Base-by-base conservation (phyloP, 2,113 vertebrate genomes). In the Rhinogobius similis region DNA sequence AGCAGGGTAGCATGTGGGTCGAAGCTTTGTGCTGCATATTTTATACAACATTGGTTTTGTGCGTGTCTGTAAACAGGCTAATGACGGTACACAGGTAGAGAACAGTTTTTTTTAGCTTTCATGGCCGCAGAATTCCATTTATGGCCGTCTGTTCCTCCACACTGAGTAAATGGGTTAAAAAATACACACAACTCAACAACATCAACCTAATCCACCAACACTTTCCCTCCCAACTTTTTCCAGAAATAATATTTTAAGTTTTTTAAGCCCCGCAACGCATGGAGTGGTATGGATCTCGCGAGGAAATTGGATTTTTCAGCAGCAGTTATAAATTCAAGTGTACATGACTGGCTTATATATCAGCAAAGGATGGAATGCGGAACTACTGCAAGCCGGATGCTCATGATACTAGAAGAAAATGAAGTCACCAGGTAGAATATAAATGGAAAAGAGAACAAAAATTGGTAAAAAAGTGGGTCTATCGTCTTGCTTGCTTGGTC, bases 261-360 rank as follows among this genome's bases (percentile, higher is more conserved):
- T 82, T 84, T 77, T 78, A 80, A 86, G 68, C 73, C 59, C 65
- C 26, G 63, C 65, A 68, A 65, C 46, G 68, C 67, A 74, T 64
- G 58, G 63, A 62, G 67, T 68, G 81, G 76, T 76, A 77, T 65
- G 73, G 80, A 79, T 88, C 80, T 79, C 27, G 61, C 64, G 68
- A 43, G 70, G 53, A 77, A 85, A 87, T 79, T 79, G 67, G 80
- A 85, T 88, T 86, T 88, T 86, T 78, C 77, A 72, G 70, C 72
- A 65, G 72, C 43, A 62, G 67, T 80, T 65, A 76, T 80, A 58
- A 84, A 86, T 81, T 80, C 68, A 81, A 75, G 75, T 76, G 83
- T 82, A 86, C 76, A 83, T 82, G 78, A 86, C 85, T 82, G 71
- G 78, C 67, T 86, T 80, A 74, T 79, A 74, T 70, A 79, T 83